Evolutionary conservation across 2,888 invertebrate species (phyloP), one percentile per base, ranked within the genome.

Genomic region (Acronicta alni): DNA sequence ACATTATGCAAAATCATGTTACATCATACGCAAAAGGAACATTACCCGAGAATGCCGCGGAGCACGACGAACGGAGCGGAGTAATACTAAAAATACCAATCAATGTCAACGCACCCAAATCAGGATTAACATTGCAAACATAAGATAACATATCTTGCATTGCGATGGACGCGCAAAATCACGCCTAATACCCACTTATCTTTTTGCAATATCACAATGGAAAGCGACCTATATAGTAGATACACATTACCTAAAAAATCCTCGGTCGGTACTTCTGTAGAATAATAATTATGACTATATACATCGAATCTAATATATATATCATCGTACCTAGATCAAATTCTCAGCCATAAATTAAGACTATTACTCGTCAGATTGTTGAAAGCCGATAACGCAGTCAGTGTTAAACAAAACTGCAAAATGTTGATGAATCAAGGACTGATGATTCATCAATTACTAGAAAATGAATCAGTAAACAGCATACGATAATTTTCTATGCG

Each of bases 91-190:
- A 71, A 72, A 74, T 72, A 70, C 51, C 71, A 43, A 70, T 69
- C 61, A 77, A 70, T 74, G 75, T 75, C 77, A 77, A 75, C 46
- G 75, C 62, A 74, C 74, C 57, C 42, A 46, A 75, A 73, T 77
- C 62, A 60, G 60, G 53, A 72, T 52, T 66, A 37, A 56, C 30
- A 51, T 52, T 58, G 57, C 39, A 66, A 62, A 58, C n/a, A 54
- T 15, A 32, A 32, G 58, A 67, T 70, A 66, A 10, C 37, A 8
- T 72, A 62, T 68, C 64, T 43, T 1, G 7, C 45, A 18, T 37
- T 14, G 6, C 30, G 32, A 63, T 61, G 49, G 51, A 56, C 47
- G 39, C 43, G 43, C 42, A 45, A 55, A 64, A 59, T 56, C 55
- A 48, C 44, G 48, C 46, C 46, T 57, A 39, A 41, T 37, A 38